A percentile compares a stretch with the other conserved stretches of the same genome.
Conservation (phyloP, 2,113 vertebrate species). For the Chlorodrepanis virens region DNA sequence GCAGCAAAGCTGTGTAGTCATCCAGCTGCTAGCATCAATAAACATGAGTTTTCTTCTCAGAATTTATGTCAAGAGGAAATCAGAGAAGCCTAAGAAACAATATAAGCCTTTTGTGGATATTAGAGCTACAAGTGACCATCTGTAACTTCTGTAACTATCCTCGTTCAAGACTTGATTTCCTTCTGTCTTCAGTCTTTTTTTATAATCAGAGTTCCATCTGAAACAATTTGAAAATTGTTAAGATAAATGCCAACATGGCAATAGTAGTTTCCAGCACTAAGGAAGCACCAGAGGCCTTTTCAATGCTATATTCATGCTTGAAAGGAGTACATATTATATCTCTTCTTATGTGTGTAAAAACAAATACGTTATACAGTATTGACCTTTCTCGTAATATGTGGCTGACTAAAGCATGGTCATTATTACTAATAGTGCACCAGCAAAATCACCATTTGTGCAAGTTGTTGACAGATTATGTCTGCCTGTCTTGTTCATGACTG, state of each 20-base stretch:
- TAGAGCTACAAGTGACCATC: slow-evolving; percentile 74
- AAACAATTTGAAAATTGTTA: background rate
- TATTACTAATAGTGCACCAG: background rate
- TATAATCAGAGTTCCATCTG: background rate
- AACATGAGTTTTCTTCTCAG: slow-evolving; percentile 28
- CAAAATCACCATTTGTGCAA: background rate
- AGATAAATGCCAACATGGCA: background rate
- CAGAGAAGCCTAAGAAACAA: slow-evolving; percentile 69
- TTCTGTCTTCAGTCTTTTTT: background rate
- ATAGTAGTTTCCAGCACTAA: background rate
- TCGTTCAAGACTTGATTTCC: background rate
- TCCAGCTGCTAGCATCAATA: slow-evolving; percentile 50
- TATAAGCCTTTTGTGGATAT: slow-evolving; percentile 74
- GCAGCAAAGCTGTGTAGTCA: slow-evolving; percentile 1
- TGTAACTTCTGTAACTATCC: background rate
- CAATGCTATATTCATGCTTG: background rate
- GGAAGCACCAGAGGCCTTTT: background rate
- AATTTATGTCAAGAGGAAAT: slow-evolving; percentile 71
- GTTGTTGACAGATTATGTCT: background rate
- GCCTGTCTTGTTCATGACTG: background rate
- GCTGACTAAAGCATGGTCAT: background rate
- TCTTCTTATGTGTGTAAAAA: background rate
- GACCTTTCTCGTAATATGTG: background rate
- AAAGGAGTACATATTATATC: background rate
- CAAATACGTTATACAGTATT: background rate